These are phyloP conservation scores for Cercocebus atys DNA, from an alignment of 2,113 vertebrate species.

Conservation along the genomic window DNA sequence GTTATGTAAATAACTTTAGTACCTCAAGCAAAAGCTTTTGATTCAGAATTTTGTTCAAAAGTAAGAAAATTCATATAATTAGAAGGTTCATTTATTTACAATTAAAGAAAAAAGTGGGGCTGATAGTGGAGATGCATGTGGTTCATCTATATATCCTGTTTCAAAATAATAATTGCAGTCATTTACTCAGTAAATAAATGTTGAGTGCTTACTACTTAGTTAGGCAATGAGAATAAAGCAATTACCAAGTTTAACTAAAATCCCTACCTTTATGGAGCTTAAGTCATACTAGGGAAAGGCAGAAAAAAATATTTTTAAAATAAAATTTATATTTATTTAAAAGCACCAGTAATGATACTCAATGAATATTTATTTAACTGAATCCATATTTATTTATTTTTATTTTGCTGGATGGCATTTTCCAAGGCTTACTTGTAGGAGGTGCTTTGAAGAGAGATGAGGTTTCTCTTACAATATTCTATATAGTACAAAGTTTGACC, in stretches of 20 bases:
- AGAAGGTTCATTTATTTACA: not conserved
- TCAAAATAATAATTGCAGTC: not conserved
- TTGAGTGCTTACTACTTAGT: not conserved
- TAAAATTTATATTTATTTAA: not conserved
- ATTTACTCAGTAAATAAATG: not conserved
- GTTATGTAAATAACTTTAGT: not conserved
- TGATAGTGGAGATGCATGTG: not conserved
- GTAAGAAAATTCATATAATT: not conserved
- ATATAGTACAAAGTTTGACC: not conserved
- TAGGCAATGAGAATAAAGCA: not conserved
- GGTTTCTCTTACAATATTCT: not conserved
- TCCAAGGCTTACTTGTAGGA: not conserved
- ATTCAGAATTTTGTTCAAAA: constrained; percentile 9
- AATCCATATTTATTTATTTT: not conserved
- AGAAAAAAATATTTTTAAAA: not conserved
- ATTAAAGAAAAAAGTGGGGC: not conserved
- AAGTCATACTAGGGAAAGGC: not conserved
- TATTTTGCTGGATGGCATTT: not conserved
- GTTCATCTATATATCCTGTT: not conserved
- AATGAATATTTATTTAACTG: not conserved
- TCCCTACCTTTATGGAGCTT: not conserved
- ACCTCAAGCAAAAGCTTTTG: not conserved
- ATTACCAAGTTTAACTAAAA: not conserved
- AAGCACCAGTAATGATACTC: not conserved
- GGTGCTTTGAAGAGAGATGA: not conserved